Conservation (phyloP, 1,140 invertebrate species). For the Neodiprion fabricii region DNA sequence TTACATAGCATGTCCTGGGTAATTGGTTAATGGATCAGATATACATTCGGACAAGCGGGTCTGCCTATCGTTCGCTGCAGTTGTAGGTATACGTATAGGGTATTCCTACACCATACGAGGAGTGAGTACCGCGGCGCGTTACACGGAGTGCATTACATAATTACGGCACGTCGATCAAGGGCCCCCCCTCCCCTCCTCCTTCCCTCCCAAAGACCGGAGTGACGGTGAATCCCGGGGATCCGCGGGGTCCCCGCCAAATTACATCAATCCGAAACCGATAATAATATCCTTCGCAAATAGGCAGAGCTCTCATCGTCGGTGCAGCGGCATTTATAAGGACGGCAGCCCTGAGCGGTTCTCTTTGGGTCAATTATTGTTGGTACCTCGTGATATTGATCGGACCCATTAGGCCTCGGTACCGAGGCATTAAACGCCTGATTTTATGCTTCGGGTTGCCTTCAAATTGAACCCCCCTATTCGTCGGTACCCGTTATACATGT, state of each 20-base stretch:
- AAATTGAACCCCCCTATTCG: background rate
- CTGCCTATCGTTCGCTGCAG: background rate
- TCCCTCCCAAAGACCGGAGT: background rate
- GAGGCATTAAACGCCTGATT: background rate
- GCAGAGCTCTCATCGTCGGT: background rate
- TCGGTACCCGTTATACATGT: too few species aligned
- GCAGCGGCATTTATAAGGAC: background rate
- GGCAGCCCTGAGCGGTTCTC: background rate
- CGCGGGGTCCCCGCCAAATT: background rate
- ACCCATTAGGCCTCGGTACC: background rate
- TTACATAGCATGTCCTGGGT: conserved; percentile 40
- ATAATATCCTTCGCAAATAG: conserved; percentile 1
- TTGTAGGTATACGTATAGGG: background rate
- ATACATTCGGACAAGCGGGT: conserved; percentile 28
- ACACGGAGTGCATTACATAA: conserved; percentile 28
- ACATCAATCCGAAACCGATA: background rate
- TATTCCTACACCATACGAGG: background rate
- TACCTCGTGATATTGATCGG: background rate
- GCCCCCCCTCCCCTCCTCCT: background rate
- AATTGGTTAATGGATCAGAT: conserved; percentile 45
- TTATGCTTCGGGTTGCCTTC: background rate
- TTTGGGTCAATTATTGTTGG: background rate
- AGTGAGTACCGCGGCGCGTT: background rate
- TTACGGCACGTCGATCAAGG: conserved; percentile 37
- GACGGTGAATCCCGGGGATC: background rate